Evolutionary conservation across 2,888 invertebrate genomes (phyloP), one percentile per base, ranked within the genome.

Genomic region (Eudasyphora cyanicolor): DNA sequence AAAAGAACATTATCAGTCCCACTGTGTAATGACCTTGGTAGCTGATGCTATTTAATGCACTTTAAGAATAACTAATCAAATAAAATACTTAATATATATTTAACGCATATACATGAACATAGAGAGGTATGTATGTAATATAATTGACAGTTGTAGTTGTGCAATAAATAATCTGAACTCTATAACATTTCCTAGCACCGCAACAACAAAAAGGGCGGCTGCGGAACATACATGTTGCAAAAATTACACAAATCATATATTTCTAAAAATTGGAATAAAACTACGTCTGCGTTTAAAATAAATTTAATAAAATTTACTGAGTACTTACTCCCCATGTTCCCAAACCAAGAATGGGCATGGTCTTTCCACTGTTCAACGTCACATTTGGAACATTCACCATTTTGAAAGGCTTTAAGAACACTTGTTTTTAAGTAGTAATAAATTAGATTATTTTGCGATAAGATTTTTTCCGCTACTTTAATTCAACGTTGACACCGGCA

Each of bases 281-380:
- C 19, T 49, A 17, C 17, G 17, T 6, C 17, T 51, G 45, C 51
- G 67, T 54, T 70, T 12, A 24, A 27, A 27, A 57, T 14, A 27
- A 14, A 27, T 27, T 57, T 24, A 8, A 17, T 21, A 12, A 21
- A 3, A 35, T 74, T 71, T 69, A n/a, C n/a, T n/a, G n/a, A n/a
- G 14, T 87, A 93, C 93, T 92, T 93, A 96, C 96, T 92, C 95
- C 94, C 96, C 96, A 97, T 3, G 96, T 97, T 19, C 96, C 97
- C n/a, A 97, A 92, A 1, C 96, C 96, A 3, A 96, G 90, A 57
- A 94, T 93, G 0, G 96, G 96, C 87, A 95, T 94, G 84, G 94
- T 93, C 32, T 90, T 85, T 0, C 95, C 95, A 89, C 95, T 95
- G 87, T 93, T 93, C n/a, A 96, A 93, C 70, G 93, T 93, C 0